Conservation (phyloP, 1,140 invertebrate genomes). For the Panulirus ornatus region DNA sequence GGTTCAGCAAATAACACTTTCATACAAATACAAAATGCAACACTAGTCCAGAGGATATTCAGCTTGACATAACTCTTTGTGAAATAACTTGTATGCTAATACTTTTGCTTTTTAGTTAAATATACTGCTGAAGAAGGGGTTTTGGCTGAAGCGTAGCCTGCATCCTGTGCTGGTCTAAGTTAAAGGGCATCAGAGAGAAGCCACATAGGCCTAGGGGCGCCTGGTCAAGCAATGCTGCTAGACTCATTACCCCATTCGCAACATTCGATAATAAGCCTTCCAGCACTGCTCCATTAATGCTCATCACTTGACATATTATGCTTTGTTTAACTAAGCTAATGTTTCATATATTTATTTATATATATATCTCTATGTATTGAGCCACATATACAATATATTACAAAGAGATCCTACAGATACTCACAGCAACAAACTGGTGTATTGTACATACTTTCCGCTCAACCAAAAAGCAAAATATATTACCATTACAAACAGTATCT, state of each 20-base stretch:
- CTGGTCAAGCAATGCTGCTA: conserved; percentile 27
- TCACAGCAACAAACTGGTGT: conserved; percentile 42
- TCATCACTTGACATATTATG: conserved; percentile 51
- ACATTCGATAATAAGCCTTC: conserved; percentile 20
- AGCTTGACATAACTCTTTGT: not conserved
- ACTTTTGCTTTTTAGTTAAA: not conserved
- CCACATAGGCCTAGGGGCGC: not conserved
- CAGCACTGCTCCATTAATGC: conserved; percentile 29
- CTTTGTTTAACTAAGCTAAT: conserved; percentile 50
- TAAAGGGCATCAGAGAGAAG: not conserved
- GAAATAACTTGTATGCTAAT: not conserved
- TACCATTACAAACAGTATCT: conserved; percentile 65
- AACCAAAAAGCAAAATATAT: conserved; percentile 51
- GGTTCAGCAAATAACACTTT: not conserved
- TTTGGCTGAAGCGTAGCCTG: conserved; percentile 12
- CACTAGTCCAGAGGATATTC: not conserved
- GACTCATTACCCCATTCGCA: conserved; percentile 52
- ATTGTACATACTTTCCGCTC: conserved; percentile 45
- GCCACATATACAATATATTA: conserved; percentile 72
- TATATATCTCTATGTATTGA: conserved; percentile 64
- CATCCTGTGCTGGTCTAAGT: not conserved
- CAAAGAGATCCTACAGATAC: conserved; percentile 59
- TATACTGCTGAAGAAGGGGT: not conserved
- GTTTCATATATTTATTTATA: conserved; percentile 45
- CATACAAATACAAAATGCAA: not conserved